phyloP scores from a whole-genome alignment of 2,888 invertebrate genomes.

The Himalopsyche japonica region DNA sequence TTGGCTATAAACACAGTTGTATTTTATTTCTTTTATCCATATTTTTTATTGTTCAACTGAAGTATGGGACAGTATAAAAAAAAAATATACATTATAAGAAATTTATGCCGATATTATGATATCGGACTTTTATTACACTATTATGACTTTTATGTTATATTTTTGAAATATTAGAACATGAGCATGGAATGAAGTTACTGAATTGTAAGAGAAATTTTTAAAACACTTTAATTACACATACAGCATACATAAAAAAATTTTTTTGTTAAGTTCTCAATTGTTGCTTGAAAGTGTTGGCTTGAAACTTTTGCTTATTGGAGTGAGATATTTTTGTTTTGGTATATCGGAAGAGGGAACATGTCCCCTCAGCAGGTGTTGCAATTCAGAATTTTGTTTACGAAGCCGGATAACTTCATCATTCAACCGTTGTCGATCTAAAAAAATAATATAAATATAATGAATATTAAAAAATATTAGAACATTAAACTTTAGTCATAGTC shows the following conservation, averaged over 20 bases:
- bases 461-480: no score
- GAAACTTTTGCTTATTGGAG: conserved; percentile 19
- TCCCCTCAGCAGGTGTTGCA: conserved; percentile 68
- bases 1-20: conserved; percentile 34
- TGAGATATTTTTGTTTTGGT: conserved; percentile 28
- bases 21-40: not conserved
- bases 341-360: conserved; percentile 51
- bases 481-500: no score
- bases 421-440: conserved; percentile 66
- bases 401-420: conserved; percentile 67
- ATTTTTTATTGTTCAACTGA: not conserved
- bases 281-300: not conserved
- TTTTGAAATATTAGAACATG: no score
- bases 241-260: not conserved
- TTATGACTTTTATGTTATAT: no score
- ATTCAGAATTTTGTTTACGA: conserved; percentile 68
- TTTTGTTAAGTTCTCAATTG: not conserved
- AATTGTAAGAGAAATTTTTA: no score
- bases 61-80: no score
- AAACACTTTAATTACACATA: no score
- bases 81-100: not conserved
- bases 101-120: no score
- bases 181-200: no score
- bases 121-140: no score
- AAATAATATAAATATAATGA: not conserved